phyloP scores from a whole-genome alignment of 2,888 invertebrate genomes.

The Entomobrya proxima region DNA sequence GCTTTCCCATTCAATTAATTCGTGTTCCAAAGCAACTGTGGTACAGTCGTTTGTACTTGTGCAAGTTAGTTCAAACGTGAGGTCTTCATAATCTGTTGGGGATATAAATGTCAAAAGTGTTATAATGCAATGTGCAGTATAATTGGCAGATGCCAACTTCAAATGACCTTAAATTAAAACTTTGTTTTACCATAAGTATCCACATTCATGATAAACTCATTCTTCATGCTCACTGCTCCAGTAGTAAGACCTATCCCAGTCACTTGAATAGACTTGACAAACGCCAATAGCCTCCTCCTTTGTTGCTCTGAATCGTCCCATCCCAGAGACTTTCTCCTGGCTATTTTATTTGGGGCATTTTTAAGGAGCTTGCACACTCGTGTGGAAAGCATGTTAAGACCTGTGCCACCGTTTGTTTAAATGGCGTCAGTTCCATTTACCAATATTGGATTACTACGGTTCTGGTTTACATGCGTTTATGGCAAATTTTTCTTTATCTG shows the following conservation, averaged over 20 bases:
- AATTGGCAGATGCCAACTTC: too few species aligned
- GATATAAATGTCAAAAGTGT: too few species aligned
- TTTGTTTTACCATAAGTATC: constrained; percentile 35
- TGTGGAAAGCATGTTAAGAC: neutral
- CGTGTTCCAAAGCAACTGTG: constrained; percentile 7
- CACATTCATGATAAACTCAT: constrained; percentile 51
- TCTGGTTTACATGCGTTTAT: too few species aligned
- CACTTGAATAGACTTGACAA: constrained; percentile 41
- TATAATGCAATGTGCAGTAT: too few species aligned
- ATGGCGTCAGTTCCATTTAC: too few species aligned
- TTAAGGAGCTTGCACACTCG: neutral
- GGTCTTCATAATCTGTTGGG: constrained; percentile 45
- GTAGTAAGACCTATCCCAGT: constrained; percentile 30
- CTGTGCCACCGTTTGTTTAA: neutral
- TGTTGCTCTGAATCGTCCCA: constrained; percentile 21
- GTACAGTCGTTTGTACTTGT: neutral
- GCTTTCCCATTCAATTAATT: constrained; percentile 31
- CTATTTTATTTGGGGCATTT: neutral
- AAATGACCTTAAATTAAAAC: too few species aligned
- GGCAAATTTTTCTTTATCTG: neutral
- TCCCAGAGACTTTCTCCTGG: neutral
- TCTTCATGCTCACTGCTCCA: constrained; percentile 15
- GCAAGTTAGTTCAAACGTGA: constrained; percentile 37
- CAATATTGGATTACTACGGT: too few species aligned
- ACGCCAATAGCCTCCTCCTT: constrained; percentile 14